Evolutionary conservation across 2,888 invertebrate genomes (phyloP).

Genomic region (Pseudococcus jackbeardsleyi): DNA sequence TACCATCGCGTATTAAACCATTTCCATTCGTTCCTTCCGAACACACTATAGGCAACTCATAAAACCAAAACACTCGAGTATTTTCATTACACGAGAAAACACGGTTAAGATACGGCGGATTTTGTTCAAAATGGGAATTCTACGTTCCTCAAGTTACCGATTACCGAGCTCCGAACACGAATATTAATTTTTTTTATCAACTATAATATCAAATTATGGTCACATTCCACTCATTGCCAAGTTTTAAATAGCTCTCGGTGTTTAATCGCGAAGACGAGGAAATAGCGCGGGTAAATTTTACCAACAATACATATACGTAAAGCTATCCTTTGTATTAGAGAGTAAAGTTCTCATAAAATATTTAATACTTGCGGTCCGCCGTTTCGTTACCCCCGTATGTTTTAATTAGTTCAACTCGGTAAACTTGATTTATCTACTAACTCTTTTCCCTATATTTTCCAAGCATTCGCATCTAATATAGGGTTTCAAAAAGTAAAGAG

Average conservation of each 20-base stretch:
- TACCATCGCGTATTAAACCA: no score
- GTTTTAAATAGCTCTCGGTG: neutral
- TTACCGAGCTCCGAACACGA: neutral
- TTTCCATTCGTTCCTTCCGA: no score
- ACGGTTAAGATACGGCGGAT: neutral
- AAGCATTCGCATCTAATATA: neutral
- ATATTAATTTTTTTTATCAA: conserved; percentile 21
- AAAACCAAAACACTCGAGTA: neutral
- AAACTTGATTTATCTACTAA: neutral
- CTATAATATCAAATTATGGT: conserved; percentile 12
- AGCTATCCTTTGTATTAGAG: neutral
- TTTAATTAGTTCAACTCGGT: conserved; percentile 14
- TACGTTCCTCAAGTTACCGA: neutral
- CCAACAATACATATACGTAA: neutral
- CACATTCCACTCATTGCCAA: conserved; percentile 31
- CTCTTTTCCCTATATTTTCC: neutral
- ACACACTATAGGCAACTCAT: neutral
- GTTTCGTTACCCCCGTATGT: neutral
- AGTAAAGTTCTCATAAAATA: conserved; percentile 3
- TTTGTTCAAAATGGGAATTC: conserved; percentile 3
- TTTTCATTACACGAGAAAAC: no score
- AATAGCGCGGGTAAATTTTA: neutral
- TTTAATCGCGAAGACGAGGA: neutral
- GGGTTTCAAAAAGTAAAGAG: neutral
- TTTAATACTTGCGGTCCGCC: neutral